Conservation (phyloP, 2,888 invertebrate species). For the Lithophane leautieri region DNA sequence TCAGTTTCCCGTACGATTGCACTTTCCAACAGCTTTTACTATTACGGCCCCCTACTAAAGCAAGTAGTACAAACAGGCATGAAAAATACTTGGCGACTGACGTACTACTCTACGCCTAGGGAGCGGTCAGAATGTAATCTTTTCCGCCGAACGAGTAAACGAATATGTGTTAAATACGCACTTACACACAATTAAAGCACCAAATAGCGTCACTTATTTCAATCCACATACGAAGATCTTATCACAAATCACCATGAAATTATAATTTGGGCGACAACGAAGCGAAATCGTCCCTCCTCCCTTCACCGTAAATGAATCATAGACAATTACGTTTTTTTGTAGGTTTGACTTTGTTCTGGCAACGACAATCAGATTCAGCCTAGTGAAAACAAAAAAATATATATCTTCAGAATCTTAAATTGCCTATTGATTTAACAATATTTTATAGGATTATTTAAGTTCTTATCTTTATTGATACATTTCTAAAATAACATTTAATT, state of each 20-base stretch:
- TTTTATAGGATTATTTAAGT: neutral
- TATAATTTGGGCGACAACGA: conserved; percentile 87
- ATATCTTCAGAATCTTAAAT: neutral
- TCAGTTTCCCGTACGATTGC: conserved; percentile 85
- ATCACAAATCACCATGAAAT: conserved; percentile 84
- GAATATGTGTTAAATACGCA: conserved; percentile 72
- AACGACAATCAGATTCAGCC: conserved; percentile 52
- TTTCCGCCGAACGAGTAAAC: conserved; percentile 73
- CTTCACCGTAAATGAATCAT: conserved; percentile 86
- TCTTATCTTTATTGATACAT: neutral
- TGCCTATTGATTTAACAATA: no score
- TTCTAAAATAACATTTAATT: neutral
- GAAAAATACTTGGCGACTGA: conserved; percentile 88
- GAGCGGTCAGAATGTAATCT: conserved; percentile 88
- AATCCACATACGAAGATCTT: conserved; percentile 78
- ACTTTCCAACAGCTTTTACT: conserved; percentile 90
- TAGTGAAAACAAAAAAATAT: neutral
- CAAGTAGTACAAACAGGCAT: conserved; percentile 89
- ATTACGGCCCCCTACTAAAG: conserved; percentile 84
- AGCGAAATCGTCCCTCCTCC: conserved; percentile 87
- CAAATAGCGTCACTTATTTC: conserved; percentile 80
- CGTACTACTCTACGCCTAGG: conserved; percentile 86
- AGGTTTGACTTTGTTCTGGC: conserved; percentile 50
- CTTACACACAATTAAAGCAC: conserved; percentile 78
- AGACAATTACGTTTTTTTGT: conserved; percentile 75